Percentiles rank a stretch among this genome's conserved stretches.
phyloP scores from a whole-genome alignment of 2,888 invertebrate species.

The Coleophora flavipennella region DNA sequence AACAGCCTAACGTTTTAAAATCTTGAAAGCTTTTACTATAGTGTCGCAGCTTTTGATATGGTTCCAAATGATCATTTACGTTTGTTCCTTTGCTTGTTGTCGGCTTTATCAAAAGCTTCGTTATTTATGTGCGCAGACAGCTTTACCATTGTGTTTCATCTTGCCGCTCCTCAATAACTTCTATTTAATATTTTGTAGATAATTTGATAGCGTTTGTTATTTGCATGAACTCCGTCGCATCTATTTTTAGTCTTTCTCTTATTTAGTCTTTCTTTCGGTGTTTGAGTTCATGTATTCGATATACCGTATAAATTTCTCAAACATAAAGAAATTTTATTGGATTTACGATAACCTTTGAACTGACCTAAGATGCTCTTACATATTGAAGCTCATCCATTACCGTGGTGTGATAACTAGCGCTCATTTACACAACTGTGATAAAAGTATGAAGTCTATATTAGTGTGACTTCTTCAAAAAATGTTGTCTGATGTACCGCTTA shows the following conservation, averaged over 20 bases:
- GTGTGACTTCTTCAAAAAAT: not conserved
- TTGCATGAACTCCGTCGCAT: not conserved
- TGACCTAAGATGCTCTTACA: slow-evolving; percentile 3
- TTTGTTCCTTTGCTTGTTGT: slow-evolving; percentile 36
- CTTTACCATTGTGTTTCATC: slow-evolving; percentile 39
- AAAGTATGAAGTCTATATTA: not conserved
- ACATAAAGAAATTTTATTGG: slow-evolving; percentile 6
- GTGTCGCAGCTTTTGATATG: slow-evolving; percentile 28
- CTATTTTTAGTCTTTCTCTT: not conserved
- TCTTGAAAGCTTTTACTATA: slow-evolving; percentile 2
- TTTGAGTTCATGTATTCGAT: not conserved
- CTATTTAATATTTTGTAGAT: slow-evolving; percentile 4
- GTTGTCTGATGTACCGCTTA: not conserved
- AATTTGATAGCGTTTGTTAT: too few species aligned
- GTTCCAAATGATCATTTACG: slow-evolving; percentile 36
- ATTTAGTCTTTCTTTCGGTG: not conserved
- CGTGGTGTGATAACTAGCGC: slow-evolving; percentile 3
- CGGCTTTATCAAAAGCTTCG: slow-evolving; percentile 48
- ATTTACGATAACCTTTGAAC: slow-evolving; percentile 7
- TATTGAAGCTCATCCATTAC: slow-evolving; percentile 6
- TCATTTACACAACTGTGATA: slow-evolving; percentile 1
- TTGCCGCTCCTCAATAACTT: slow-evolving; percentile 25
- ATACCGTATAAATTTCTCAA: slow-evolving; percentile 5
- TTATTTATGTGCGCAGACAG: slow-evolving; percentile 47
- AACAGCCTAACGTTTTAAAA: too few species aligned